Percentiles rank a stretch among this genome's conserved stretches.
These are phyloP conservation scores for Australoheros scitulus DNA, from an alignment of 2,113 vertebrate genomes.

Conservation along the genomic window DNA sequence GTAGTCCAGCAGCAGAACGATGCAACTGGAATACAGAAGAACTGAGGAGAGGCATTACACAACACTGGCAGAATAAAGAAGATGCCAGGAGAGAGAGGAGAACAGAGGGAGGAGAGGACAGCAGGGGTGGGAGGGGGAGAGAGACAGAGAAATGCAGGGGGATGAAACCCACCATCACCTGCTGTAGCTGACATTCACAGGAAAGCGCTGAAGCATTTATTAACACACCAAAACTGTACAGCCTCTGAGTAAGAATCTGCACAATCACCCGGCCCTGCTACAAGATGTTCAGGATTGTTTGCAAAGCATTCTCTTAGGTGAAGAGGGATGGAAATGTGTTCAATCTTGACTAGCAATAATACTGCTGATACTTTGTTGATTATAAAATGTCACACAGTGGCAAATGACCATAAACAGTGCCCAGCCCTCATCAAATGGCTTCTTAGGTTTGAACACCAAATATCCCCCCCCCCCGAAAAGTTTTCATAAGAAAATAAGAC, in stretches of 20 bases:
- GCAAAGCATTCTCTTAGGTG: not conserved
- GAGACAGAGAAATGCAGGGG: not conserved
- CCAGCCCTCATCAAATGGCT: not conserved
- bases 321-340: not conserved
- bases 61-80: conserved; percentile 71
- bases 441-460: not conserved
- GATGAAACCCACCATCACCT: conserved; percentile 32
- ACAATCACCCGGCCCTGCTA: not conserved
- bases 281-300: not conserved
- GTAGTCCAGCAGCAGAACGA: conserved; percentile 77
- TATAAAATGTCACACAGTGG: not conserved
- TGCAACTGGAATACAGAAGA: conserved; percentile 82
- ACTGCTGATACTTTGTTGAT: not conserved
- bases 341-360: not conserved
- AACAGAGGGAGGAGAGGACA: conserved; percentile 46
- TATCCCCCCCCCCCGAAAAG: no score
- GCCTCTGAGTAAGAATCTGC: not conserved
- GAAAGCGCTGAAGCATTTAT: conserved; percentile 28
- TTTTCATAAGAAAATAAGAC: not conserved
- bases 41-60: conserved; percentile 76
- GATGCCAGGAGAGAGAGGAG: conserved; percentile 9
- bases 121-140: conserved; percentile 40
- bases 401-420: not conserved
- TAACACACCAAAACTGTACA: conserved; percentile 9
- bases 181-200: conserved; percentile 47